Evolutionary conservation across 2,113 vertebrate genomes (phyloP).

Genomic region (Clupea harengus): DNA sequence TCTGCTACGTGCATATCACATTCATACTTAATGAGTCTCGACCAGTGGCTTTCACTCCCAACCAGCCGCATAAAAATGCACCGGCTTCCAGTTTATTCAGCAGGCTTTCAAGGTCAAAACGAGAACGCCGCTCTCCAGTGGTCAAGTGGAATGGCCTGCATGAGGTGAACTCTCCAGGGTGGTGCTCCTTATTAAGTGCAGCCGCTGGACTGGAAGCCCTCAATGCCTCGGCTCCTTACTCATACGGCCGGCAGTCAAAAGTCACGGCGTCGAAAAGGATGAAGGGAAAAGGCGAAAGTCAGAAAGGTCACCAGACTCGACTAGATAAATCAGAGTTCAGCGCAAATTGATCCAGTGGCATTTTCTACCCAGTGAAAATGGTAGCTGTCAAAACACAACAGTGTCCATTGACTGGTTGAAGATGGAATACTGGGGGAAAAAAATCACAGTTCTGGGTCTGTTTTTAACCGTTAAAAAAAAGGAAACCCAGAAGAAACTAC

Average conservation of each 20-base stretch:
- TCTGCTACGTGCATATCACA: constrained; percentile 23
- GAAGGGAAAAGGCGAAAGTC: constrained; percentile 16
- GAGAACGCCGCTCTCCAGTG: background rate
- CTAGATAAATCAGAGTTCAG: constrained; percentile 13
- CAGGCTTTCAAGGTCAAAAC: constrained; percentile 26
- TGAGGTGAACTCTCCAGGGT: background rate
- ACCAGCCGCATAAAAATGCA: constrained; percentile 3
- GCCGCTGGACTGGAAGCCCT: background rate
- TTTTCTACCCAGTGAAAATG: background rate
- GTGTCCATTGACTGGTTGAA: background rate
- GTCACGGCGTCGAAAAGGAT: background rate
- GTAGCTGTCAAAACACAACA: background rate
- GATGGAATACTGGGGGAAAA: background rate
- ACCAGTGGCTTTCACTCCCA: constrained; percentile 15
- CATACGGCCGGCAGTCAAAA: background rate
- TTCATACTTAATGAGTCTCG: constrained; percentile 33
- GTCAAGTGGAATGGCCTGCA: constrained; percentile 16
- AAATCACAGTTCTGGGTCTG: background rate
- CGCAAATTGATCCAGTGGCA: constrained; percentile 8
- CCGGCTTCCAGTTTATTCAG: background rate
- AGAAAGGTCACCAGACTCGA: background rate
- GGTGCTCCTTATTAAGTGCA: background rate
- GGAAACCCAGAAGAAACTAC: no score
- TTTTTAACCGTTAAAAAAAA: background rate
- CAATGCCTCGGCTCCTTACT: background rate